Percentiles rank a stretch among this genome's conserved stretches.
phyloP scores from a whole-genome alignment of 2,797 vertebrate genomes.

The Manis pentadactyla region DNA sequence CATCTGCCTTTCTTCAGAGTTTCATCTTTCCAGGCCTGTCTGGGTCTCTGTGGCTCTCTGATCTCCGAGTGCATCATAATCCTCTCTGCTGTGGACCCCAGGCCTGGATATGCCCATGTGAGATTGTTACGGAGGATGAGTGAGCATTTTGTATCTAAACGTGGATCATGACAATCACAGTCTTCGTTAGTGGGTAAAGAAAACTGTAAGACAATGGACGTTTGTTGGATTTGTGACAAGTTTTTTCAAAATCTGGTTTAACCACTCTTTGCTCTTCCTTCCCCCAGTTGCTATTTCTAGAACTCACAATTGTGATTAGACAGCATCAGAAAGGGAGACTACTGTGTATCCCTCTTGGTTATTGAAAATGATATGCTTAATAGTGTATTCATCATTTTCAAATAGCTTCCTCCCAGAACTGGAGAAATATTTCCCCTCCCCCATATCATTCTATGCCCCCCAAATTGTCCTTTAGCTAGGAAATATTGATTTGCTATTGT shows the following conservation, averaged over 20 bases:
- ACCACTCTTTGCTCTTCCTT: constrained; percentile 20
- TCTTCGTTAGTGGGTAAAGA: constrained; percentile 60
- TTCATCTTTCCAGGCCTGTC: not conserved
- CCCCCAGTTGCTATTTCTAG: constrained; percentile 22
- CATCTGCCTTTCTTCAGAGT: not conserved
- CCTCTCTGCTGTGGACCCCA: constrained; percentile 23
- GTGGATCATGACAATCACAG: constrained; percentile 56
- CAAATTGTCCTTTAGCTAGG: constrained; percentile 78
- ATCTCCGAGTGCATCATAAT: not conserved
- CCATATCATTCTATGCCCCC: constrained; percentile 65
- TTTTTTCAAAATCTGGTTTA: constrained; percentile 47
- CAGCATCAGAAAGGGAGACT: not conserved
- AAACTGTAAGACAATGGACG: constrained; percentile 75
- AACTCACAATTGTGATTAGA: constrained; percentile 22
- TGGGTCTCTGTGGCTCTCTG: not conserved
- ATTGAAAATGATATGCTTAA: constrained; percentile 61
- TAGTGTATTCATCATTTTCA: constrained; percentile 81
- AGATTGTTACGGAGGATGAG: constrained; percentile 61
- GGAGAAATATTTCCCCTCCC: constrained; percentile 77
- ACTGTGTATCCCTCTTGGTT: constrained; percentile 13
- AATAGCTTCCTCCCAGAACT: constrained; percentile 77
- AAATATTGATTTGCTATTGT: constrained; percentile 85
- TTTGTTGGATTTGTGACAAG: constrained; percentile 39
- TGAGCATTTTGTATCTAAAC: constrained; percentile 56
- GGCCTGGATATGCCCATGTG: constrained; percentile 57